Evolutionary conservation across 2,888 invertebrate species (phyloP).

Genomic region (Corythucha ciliata): DNA sequence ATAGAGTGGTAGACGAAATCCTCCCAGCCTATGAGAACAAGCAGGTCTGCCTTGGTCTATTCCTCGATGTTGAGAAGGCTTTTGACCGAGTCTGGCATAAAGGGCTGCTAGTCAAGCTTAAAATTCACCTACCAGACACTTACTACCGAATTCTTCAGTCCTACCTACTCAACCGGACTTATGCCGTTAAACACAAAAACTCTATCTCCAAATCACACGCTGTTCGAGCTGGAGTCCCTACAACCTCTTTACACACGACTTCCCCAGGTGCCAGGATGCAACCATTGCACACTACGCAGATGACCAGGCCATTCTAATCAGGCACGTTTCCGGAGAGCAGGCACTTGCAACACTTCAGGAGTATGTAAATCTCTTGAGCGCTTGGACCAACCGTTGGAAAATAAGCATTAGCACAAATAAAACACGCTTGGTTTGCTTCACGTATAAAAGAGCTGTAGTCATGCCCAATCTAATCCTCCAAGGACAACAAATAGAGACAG

Average conservation of each 20-base stretch:
- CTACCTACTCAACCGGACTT: slow-evolving; percentile 12
- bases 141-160: slow-evolving; percentile 17
- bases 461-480: too few relatives aligned
- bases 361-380: not conserved
- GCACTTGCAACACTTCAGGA: not conserved
- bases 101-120: slow-evolving; percentile 17
- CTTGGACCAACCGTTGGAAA: slow-evolving; percentile 9
- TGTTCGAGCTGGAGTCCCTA: slow-evolving; percentile 22
- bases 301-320: slow-evolving; percentile 9
- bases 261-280: slow-evolving; percentile 7
- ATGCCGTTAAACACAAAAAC: slow-evolving; percentile 1
- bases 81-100: slow-evolving; percentile 19
- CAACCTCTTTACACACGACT: slow-evolving; percentile 10
- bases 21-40: slow-evolving; percentile 15
- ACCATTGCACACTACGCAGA: slow-evolving; percentile 12
- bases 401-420: slow-evolving; percentile 7
- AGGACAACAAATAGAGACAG: too few relatives aligned
- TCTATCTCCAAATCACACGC: not conserved
- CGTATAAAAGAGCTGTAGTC: too few relatives aligned
- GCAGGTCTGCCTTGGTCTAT: slow-evolving; percentile 5
- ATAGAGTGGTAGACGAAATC: slow-evolving; percentile 13
- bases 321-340: slow-evolving; percentile 3
- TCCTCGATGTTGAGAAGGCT: slow-evolving; percentile 9
- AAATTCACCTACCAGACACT: slow-evolving; percentile 14
- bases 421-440: slow-evolving; percentile 2